Conservation (phyloP, 2,888 invertebrate genomes). For the Gonocerus acuteangulatus region DNA sequence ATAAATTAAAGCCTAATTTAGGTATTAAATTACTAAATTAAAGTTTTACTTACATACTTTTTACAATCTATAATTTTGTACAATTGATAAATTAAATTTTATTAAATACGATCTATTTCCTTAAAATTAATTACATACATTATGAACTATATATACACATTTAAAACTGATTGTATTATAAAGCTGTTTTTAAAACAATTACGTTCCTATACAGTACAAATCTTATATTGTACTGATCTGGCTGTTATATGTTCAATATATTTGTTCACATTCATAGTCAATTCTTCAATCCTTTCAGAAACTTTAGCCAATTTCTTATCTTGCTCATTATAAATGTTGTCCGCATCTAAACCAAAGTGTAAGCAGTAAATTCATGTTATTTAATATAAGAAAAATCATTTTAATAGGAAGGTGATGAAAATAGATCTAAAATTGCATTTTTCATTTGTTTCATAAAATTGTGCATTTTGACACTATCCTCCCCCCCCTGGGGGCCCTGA, state of each 20-base stretch:
- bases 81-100: not conserved
- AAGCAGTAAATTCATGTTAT: not conserved
- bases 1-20: too few relatives aligned
- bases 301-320: constrained; percentile 54
- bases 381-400: not conserved
- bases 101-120: not conserved
- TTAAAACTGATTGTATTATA: not conserved
- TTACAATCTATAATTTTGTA: not conserved
- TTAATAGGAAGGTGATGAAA: not conserved
- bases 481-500: too few relatives aligned
- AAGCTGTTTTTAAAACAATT: not conserved
- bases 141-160: not conserved
- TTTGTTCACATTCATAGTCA: constrained; percentile 55
- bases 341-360: constrained; percentile 48
- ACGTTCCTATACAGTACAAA: constrained; percentile 46
- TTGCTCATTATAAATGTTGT: constrained; percentile 58
- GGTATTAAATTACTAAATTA: too few relatives aligned
- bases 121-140: not conserved
- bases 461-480: too few relatives aligned
- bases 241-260: constrained; percentile 55
- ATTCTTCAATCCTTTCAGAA: constrained; percentile 52
- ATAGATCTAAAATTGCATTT: not conserved
- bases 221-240: constrained; percentile 55
- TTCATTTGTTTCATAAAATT: too few relatives aligned
- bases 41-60: not conserved